phyloP scores from a whole-genome alignment of 1,140 invertebrate species.

The Pseudobourletiella spinata region DNA sequence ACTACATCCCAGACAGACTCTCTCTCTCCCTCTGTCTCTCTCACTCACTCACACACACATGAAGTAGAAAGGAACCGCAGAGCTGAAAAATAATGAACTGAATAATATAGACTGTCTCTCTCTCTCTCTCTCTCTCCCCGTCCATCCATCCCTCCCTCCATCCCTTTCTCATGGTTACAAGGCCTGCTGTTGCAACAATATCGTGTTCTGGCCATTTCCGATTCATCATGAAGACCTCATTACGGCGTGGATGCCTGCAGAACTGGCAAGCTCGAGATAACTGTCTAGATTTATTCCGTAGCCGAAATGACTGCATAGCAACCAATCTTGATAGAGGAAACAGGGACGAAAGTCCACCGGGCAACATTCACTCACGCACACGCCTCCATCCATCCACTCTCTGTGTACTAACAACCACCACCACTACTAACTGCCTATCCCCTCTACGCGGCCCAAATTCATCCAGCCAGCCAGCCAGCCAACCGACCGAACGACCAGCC shows the following conservation, averaged over 20 bases:
- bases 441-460: slow-evolving; percentile 2
- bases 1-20: too few species aligned
- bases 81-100: too few species aligned
- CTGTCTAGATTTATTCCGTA: slow-evolving; percentile 4
- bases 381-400: slow-evolving; percentile 3
- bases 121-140: too few species aligned
- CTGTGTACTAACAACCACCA: too few species aligned
- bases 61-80: too few species aligned
- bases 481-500: not conserved
- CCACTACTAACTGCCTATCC: too few species aligned
- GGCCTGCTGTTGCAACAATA: not conserved
- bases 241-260: not conserved
- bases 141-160: too few species aligned
- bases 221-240: slow-evolving; percentile 12
- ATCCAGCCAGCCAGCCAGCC: slow-evolving; percentile 1
- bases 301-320: not conserved
- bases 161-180: too few species aligned
- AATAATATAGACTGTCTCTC: too few species aligned
- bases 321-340: not conserved
- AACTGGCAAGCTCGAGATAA: not conserved
- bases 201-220: slow-evolving; percentile 6
- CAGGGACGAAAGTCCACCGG: slow-evolving; percentile 13
- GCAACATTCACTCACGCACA: slow-evolving; percentile 13
- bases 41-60: too few species aligned
- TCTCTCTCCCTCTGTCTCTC: too few species aligned